Percentiles rank a stretch among this genome's conserved stretches.
Evolutionary conservation across 2,797 vertebrate species (phyloP).

Genomic region (Epinephelus awoara): DNA sequence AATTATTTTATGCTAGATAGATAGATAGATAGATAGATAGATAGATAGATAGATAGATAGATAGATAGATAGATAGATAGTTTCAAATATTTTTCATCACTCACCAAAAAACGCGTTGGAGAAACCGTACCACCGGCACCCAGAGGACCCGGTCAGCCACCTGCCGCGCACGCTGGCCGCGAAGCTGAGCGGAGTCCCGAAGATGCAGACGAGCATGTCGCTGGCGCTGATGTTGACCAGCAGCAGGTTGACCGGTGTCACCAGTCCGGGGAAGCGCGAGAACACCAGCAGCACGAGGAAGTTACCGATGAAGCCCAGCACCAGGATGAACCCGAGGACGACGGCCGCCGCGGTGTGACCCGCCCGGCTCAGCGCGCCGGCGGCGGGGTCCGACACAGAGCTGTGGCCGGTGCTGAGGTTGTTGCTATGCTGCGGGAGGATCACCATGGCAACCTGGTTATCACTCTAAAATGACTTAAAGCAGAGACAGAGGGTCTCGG

Average conservation of each 20-base stretch:
- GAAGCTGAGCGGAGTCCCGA: slow-evolving; percentile 85
- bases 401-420: slow-evolving; percentile 56
- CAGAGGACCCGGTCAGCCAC: slow-evolving; percentile 81
- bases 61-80: too few relatives aligned
- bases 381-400: slow-evolving; percentile 3
- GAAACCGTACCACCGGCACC: slow-evolving; percentile 86
- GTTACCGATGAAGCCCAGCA: slow-evolving; percentile 82
- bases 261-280: slow-evolving; percentile 75
- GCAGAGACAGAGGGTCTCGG: neutral
- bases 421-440: slow-evolving; percentile 37
- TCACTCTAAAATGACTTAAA: neutral
- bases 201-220: slow-evolving; percentile 83
- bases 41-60: too few relatives aligned
- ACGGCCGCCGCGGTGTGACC: slow-evolving; percentile 59
- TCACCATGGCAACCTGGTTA: slow-evolving; percentile 39
- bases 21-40: too few relatives aligned
- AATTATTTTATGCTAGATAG: too few relatives aligned
- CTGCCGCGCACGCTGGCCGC: slow-evolving; percentile 78
- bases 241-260: slow-evolving; percentile 82
- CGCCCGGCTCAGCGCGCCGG: slow-evolving; percentile 34
- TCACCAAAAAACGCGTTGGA: slow-evolving; percentile 84
- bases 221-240: slow-evolving; percentile 84
- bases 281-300: slow-evolving; percentile 82
- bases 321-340: slow-evolving; percentile 78
- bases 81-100: neutral